Base-by-base conservation (phyloP, 2,797 vertebrate genomes). In the Salarias fasciatus region DNA sequence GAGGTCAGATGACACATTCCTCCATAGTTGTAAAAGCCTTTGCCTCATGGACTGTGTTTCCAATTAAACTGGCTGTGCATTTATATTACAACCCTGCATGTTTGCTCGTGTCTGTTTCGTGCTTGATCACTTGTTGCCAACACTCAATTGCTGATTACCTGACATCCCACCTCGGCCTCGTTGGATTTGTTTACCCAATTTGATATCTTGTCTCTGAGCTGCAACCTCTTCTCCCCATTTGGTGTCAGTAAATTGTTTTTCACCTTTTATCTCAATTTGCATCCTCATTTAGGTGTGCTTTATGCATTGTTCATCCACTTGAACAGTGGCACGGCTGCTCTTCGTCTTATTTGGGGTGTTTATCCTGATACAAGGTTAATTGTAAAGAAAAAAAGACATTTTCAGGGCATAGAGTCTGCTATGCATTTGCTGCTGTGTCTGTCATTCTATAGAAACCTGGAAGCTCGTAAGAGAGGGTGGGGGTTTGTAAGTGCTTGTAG, bases 401-500 rank as follows among this genome's bases (percentile, higher is more conserved):
- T 24, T 24, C 18, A 24, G 18, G 18, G 18, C 18, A 24, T 24
- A 18, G 18, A 24, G 18, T 24, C 18, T 24, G 18, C 24, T 18
- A 24, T 24, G 18, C 18, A 24, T 2, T 24, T 24, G 18, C 18
- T 24, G 18, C 18, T 18, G 24, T 24, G 18, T 24, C 18, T 24
- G 24, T 24, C 18, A 24, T 24, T 24, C 18, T 24, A 18, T 10
- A 52, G 30, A 55, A 31, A 55, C 28, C 18, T 46, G 50, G 29
- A 50, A 73, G 72, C 18, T 70, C 63, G 69, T 2, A 44, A 52
- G 42, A 42, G 50, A 66, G 11, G 57, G 15, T 24, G 44, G 40
- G 48, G 41, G 15, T 72, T 14, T 62, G 33, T 14, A 12, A 54
- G 53, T 15, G 42, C 18, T 24, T 18, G 18, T 24, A 3, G 8